phyloP scores from a whole-genome alignment of 2,113 vertebrate genomes.

The Pelodiscus sinensis region DNA sequence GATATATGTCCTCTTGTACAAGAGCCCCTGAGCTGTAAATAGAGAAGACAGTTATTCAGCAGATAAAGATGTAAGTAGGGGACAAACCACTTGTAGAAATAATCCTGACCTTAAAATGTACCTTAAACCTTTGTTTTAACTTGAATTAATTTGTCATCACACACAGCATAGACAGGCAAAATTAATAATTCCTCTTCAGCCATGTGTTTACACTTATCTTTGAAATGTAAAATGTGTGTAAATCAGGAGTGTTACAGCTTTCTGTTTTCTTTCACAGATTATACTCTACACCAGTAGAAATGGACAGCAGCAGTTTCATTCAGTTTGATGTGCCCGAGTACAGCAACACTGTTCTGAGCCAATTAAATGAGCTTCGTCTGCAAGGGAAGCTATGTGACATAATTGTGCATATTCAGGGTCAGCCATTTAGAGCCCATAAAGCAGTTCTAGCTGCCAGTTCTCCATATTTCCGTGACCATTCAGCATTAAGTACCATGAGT shows the following conservation, averaged over 20 bases:
- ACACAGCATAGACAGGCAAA: not conserved
- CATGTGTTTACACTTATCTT: not conserved
- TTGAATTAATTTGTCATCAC: not conserved
- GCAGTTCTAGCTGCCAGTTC: conserved; percentile 97
- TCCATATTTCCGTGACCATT: conserved; percentile 98
- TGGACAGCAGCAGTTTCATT: conserved; percentile 98
- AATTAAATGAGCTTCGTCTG: conserved; percentile 95
- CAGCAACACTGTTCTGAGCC: conserved; percentile 96
- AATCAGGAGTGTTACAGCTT: conserved; percentile 12
- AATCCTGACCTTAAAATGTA: not conserved
- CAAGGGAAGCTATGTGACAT: conserved; percentile 99
- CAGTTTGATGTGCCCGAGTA: conserved; percentile 99
- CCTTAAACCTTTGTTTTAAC: not conserved
- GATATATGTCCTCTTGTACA: not conserved
- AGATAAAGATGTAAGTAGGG: not conserved
- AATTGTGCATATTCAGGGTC: conserved; percentile 97
- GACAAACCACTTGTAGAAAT: not conserved
- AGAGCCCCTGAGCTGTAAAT: not conserved
- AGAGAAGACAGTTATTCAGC: not conserved
- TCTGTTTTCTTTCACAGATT: conserved; percentile 73
- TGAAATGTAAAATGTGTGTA: not conserved
- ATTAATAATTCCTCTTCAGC: not conserved
- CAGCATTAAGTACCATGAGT: conserved; percentile 96
- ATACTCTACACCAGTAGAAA: conserved; percentile 83
- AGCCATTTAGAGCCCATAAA: conserved; percentile 97